These are phyloP conservation scores for Drosophila cardini DNA, from an alignment of 1,140 invertebrate species.

Conservation along the genomic window DNA sequence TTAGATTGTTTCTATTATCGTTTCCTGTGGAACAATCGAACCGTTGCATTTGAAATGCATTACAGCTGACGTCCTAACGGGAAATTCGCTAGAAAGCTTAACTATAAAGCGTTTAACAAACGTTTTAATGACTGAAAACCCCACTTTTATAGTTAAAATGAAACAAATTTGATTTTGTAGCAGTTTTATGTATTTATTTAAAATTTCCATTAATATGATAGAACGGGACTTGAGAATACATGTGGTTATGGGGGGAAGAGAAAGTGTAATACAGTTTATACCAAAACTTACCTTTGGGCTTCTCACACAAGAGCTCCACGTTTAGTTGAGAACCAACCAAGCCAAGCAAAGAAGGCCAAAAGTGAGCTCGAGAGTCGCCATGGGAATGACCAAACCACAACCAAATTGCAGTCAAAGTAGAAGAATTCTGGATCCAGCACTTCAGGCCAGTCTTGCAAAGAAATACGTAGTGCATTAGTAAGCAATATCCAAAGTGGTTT, in stretches of 20 bases:
- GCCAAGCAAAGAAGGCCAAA: slow-evolving; percentile 7
- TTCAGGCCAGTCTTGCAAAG: slow-evolving; percentile 78
- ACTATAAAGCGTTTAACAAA: too few relatives aligned
- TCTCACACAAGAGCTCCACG: slow-evolving; percentile 22
- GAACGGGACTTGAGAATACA: slow-evolving; percentile 5
- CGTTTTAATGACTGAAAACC: too few relatives aligned
- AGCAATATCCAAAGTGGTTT: slow-evolving; percentile 37
- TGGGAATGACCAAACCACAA: slow-evolving; percentile 20
- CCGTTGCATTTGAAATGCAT: too few relatives aligned
- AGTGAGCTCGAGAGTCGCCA: slow-evolving; percentile 31
- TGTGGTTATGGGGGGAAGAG: not conserved
- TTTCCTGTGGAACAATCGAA: too few relatives aligned
- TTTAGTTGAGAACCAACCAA: slow-evolving; percentile 25
- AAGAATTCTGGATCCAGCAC: slow-evolving; percentile 50
- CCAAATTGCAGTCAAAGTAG: slow-evolving; percentile 18
- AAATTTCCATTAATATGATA: slow-evolving; percentile 14
- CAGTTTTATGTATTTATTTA: slow-evolving; percentile 1
- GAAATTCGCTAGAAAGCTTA: too few relatives aligned
- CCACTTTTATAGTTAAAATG: not conserved
- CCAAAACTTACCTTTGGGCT: slow-evolving; percentile 40
- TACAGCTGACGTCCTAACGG: too few relatives aligned
- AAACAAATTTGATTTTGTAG: not conserved
- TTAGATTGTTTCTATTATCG: too few relatives aligned
- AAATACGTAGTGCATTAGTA: slow-evolving; percentile 79
- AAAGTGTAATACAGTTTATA: not conserved